These are phyloP conservation scores for Dromaius novaehollandiae DNA, from an alignment of 2,113 vertebrate species.

Conservation along the genomic window DNA sequence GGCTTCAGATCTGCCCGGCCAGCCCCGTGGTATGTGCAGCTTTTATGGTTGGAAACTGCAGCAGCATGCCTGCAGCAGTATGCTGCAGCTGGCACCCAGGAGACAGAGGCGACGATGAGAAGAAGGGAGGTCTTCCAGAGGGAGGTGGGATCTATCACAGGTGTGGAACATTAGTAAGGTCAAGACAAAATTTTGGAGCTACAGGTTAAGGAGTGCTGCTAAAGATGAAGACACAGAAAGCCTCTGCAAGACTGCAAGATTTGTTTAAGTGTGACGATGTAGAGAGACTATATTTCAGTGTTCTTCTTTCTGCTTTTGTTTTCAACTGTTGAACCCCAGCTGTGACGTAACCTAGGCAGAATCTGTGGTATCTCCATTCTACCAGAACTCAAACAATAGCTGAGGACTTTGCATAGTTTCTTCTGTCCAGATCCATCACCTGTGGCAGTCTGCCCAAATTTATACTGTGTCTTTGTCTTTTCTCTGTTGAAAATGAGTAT, in stretches of 20 bases:
- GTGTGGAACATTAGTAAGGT: neutral
- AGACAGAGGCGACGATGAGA: neutral
- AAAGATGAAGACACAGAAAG: neutral
- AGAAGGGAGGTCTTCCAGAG: neutral
- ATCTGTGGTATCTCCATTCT: neutral
- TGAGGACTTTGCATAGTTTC: neutral
- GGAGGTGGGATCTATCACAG: neutral
- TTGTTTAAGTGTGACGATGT: neutral
- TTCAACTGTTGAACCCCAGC: neutral
- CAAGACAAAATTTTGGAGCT: neutral
- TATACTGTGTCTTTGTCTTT: neutral
- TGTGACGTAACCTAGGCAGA: neutral
- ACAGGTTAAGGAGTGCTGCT: neutral
- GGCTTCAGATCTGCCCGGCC: neutral
- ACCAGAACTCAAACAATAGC: rapidly evolving
- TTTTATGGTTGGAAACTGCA: neutral
- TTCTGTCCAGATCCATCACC: neutral
- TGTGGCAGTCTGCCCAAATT: neutral
- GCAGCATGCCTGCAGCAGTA: neutral
- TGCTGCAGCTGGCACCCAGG: neutral
- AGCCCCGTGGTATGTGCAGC: neutral
- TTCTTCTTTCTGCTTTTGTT: neutral
- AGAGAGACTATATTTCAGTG: neutral
- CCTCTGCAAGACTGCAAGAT: neutral
- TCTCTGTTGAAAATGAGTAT: neutral